A percentile compares a stretch with the other conserved stretches of the same genome.
These are phyloP conservation scores for Drosophila prosaltans DNA, from an alignment of 1,140 invertebrate genomes.

Conservation along the genomic window DNA sequence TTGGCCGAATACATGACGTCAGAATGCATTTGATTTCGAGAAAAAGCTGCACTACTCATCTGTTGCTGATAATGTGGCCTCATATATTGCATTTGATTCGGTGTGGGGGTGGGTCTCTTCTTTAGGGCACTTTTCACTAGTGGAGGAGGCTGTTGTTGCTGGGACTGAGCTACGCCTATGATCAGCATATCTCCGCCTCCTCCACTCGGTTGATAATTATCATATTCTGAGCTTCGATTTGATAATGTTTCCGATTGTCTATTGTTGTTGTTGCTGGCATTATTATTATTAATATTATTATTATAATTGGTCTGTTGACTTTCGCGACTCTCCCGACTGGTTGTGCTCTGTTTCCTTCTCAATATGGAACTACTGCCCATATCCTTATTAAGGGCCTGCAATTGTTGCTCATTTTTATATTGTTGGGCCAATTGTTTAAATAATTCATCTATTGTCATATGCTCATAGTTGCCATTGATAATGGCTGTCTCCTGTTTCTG, in stretches of 20 bases:
- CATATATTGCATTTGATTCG: slow-evolving; percentile 61
- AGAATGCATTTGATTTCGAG: slow-evolving; percentile 32
- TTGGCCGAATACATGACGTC: slow-evolving; percentile 74
- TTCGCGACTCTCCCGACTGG: slow-evolving; percentile 53
- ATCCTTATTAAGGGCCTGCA: slow-evolving; percentile 53
- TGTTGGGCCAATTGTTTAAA: slow-evolving; percentile 70
- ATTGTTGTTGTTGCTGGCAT: slow-evolving; percentile 52
- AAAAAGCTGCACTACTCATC: slow-evolving; percentile 7
- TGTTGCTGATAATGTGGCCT: slow-evolving; percentile 46
- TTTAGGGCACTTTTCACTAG: slow-evolving; percentile 71
- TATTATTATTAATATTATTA: slow-evolving; percentile 50
- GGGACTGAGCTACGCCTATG: slow-evolving; percentile 71
- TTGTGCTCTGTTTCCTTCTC: slow-evolving; percentile 64
- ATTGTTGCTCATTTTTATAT: slow-evolving; percentile 73
- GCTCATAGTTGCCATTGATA: slow-evolving; percentile 77
- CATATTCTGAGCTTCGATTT: slow-evolving; percentile 78
- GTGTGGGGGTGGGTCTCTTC: slow-evolving; percentile 66
- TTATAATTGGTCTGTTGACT: slow-evolving; percentile 42
- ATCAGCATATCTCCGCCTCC: slow-evolving; percentile 58
- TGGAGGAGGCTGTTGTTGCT: slow-evolving; percentile 59
- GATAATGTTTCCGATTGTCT: slow-evolving; percentile 75
- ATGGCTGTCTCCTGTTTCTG: slow-evolving; percentile 78
- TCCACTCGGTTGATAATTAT: slow-evolving; percentile 68
- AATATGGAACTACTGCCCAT: slow-evolving; percentile 37
- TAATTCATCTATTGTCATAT: slow-evolving; percentile 76